Base-by-base conservation (phyloP, 2,113 vertebrate species). In the Thunnus thynnus region DNA sequence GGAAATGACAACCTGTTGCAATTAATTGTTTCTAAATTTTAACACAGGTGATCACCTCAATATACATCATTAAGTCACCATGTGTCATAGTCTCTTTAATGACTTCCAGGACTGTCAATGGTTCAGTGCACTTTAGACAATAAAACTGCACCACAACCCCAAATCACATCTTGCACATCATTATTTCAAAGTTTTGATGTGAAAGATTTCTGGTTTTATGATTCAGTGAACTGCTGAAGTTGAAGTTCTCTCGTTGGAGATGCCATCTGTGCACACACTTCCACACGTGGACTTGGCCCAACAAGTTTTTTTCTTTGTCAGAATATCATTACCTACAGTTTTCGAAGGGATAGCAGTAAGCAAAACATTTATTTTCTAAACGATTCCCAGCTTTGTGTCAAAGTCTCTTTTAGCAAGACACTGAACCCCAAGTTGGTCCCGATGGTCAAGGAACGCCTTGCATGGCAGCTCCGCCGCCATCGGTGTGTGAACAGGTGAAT, bases 261-360 rank as follows among this genome's bases (percentile, higher is more conserved):
- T 55, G 13, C 18, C 27, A 65, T 76, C 41, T 68, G 52, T 56
- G 30, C 62, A 13, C 51, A 44, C 48, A 44, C 14, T 52, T 47
- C 16, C 30, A 54, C 1, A 41, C 8, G 6, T 41, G 11, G 32
- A 44, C 32, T 74, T 64, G 5, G 27, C 30, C 57, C 30, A 18
- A 44, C 30, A 20, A 5, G 2, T 7, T 52, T 18, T 69, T 69
- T 47, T 51, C 32, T 55, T 3, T 58, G 67, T 80, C 14, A 30
- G 10, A 79, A 71, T 27, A 70, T 54, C 11, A 12, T 47, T 11
- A 6, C 8, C 13, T 72, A 50, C 32, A 3, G 10, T 20, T 73
- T 68, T 72, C 9, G 5, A 1, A 18, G 30, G 5, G 68, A 36
- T 22, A 25, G 17, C 9, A 32, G 17, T 5, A 30, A 18, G n/a